Evolutionary conservation across 1,140 invertebrate genomes (phyloP).

Genomic region (Hylaeus anthracinus): DNA sequence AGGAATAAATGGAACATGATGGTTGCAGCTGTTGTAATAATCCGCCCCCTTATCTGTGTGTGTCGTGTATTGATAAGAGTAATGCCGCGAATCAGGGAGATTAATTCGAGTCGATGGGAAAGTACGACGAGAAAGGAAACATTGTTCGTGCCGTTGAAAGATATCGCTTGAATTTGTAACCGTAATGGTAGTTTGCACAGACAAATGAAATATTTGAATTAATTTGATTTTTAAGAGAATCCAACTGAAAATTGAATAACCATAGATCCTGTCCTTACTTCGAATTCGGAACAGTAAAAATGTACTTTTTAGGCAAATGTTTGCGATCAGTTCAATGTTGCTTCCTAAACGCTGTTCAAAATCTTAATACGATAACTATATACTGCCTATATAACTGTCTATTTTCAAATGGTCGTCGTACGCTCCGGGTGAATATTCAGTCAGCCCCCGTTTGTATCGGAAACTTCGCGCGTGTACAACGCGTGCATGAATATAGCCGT

Average conservation of each 20-base stretch:
- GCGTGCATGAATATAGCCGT: constrained; percentile 30
- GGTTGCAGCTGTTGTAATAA: constrained; percentile 37
- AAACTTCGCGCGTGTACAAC: background rate
- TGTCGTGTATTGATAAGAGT: constrained; percentile 26
- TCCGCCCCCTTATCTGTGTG: background rate
- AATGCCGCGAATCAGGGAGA: constrained; percentile 9
- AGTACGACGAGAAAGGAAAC: background rate
- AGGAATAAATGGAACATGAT: constrained; percentile 29
- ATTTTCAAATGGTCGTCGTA: constrained; percentile 25
- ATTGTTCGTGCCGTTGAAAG: background rate
- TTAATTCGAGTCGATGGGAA: constrained; percentile 4
- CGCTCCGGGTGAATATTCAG: constrained; percentile 33
- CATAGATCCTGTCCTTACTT: too few species aligned
- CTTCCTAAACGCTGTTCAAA: too few species aligned
- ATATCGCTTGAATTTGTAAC: background rate
- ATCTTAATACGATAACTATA: too few species aligned
- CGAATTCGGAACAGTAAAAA: too few species aligned
- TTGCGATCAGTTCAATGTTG: too few species aligned
- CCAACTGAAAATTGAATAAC: too few species aligned
- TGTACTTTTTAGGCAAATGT: too few species aligned
- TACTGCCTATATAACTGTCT: constrained; percentile 5
- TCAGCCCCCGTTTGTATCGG: constrained; percentile 2
- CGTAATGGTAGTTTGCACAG: too few species aligned
- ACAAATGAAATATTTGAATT: too few species aligned
- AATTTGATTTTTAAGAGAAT: too few species aligned